Evolutionary conservation across 1,140 invertebrate species (phyloP), one percentile per base, ranked within the genome.

Genomic region (Wasmannia auropunctata): DNA sequence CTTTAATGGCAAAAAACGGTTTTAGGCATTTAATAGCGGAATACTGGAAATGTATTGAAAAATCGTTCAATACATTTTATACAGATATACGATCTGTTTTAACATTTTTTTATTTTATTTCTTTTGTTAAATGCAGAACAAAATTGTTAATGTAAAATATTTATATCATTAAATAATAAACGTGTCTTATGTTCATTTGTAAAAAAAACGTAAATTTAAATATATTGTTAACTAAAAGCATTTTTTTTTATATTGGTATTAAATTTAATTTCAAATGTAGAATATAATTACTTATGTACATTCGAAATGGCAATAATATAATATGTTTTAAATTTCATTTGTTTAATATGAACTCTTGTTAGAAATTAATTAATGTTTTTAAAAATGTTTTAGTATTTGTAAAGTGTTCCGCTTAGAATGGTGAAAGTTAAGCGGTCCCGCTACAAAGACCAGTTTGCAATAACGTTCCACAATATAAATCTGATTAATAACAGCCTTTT

Each of bases 391-490:
- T 67, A 67, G 7, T 43, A 51, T 63, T 77, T 77, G 56, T 37
- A 11, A 80, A 25, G 11, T 80, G 46, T 80, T 67, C 31, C 31
- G 76, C 77, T 69, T 40, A 80, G 19, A 80, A 56, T 40, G 22
- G 31, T 5, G 22, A 80, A 54, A 25, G 49, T 80, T 80, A 69
- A 80, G 43, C 51, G 46, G 49, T 69, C 6, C 16, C 49, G 31
- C 34, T 22, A 37, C 46, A 80, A 79, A 79, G 14, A 10, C 10
- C 43, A 69, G 22, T 8, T 80, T 51, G 63, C 63, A 51, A 69
- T 31, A 67, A 37, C 43, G 43, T 67, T 28, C 14, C 46, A 54
- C 10, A n/a, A 54, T 49, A 43, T 80, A 34, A 79, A 65, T 63
- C 43, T 37, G 31, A 37, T 46, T 65, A 79, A 79, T 46, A 7